Percentiles rank a stretch among this genome's conserved stretches.
Evolutionary conservation across 2,797 vertebrate species (phyloP).

Genomic region (Diplodus puntazzo): DNA sequence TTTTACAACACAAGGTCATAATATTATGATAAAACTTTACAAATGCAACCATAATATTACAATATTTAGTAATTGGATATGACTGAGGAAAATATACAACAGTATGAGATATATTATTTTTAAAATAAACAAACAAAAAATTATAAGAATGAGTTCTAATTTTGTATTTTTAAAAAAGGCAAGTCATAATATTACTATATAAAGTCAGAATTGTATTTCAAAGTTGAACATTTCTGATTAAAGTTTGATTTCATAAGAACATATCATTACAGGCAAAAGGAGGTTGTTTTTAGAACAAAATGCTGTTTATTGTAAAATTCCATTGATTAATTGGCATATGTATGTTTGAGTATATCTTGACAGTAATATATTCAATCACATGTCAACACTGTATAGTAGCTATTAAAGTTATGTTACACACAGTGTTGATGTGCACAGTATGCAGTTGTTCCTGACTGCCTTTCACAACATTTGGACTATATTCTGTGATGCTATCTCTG

Average conservation of each 20-base stretch:
- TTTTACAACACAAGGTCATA: background rate
- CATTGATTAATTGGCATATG: background rate
- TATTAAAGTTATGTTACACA: background rate
- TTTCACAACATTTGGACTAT: background rate
- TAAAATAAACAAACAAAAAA: background rate
- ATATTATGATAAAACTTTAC: background rate
- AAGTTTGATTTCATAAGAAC: background rate
- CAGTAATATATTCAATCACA: background rate
- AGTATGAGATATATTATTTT: background rate
- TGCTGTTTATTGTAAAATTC: background rate
- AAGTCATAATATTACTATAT: background rate
- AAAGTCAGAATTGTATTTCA: background rate
- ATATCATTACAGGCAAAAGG: background rate
- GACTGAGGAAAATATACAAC: background rate
- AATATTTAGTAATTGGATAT: background rate
- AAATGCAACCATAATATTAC: background rate
- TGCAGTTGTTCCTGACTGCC: background rate
- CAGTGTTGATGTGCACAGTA: background rate
- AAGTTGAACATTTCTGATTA: too few relatives aligned
- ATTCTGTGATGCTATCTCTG: too few relatives aligned
- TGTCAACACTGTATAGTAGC: too few relatives aligned
- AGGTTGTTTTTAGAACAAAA: background rate
- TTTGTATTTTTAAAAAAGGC: background rate
- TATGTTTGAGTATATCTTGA: background rate
- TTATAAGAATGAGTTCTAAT: too few relatives aligned